These are phyloP conservation scores for Labroides dimidiatus DNA, from an alignment of 2,797 vertebrate genomes.

Conservation along the genomic window DNA sequence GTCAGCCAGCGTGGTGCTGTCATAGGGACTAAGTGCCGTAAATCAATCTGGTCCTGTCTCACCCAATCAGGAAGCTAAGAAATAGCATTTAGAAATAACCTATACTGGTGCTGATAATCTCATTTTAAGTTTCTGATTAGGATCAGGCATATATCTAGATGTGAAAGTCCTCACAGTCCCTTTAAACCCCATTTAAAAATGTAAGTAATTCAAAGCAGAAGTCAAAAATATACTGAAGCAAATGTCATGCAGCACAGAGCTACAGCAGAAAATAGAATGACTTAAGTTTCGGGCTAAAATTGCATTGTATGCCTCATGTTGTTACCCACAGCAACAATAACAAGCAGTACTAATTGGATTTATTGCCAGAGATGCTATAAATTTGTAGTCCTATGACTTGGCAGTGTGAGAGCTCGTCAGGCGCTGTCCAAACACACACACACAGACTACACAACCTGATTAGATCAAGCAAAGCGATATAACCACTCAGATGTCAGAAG, in stretches of 20 bases:
- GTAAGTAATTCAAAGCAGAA: neutral
- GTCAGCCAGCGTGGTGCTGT: no score
- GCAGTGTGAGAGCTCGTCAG: conserved; percentile 51
- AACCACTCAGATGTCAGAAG: conserved; percentile 29
- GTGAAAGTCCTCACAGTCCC: no score
- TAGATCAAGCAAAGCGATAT: conserved; percentile 45
- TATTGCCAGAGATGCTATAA: conserved; percentile 59
- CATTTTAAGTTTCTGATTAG: no score
- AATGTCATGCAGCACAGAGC: conserved; percentile 3
- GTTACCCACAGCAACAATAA: conserved; percentile 57
- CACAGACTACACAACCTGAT: conserved; percentile 53
- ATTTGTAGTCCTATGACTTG: conserved; percentile 69
- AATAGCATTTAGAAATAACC: no score
- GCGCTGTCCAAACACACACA: conserved; percentile 57
- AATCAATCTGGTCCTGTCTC: no score
- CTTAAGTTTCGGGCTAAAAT: conserved; percentile 40
- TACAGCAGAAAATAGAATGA: conserved; percentile 9
- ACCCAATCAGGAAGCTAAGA: no score
- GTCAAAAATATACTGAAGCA: conserved; percentile 4
- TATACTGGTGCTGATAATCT: no score
- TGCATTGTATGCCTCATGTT: conserved; percentile 41
- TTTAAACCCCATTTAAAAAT: no score
- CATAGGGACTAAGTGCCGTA: no score
- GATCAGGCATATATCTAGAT: no score
- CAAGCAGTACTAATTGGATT: conserved; percentile 63